phyloP scores from a whole-genome alignment of 2,113 vertebrate species.

The Limanda limanda region DNA sequence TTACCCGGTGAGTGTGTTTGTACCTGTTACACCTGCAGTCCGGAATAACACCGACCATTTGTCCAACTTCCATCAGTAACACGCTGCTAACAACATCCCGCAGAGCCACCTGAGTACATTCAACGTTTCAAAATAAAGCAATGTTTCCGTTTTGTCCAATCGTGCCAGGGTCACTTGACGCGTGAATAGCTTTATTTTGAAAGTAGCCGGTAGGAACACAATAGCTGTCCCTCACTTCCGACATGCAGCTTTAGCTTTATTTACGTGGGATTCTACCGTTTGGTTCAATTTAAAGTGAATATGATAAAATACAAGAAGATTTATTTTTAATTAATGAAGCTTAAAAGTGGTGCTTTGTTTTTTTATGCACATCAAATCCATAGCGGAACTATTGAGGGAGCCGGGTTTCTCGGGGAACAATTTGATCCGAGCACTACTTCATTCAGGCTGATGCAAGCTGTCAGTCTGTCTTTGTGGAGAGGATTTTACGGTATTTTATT shows the following conservation, averaged over 20 bases:
- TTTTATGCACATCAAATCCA: not conserved
- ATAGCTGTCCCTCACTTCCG: not conserved
- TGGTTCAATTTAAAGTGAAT: not conserved
- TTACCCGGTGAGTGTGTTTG: not conserved
- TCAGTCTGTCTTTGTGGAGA: constrained; percentile 40
- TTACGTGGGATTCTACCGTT: not conserved
- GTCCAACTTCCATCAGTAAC: not conserved
- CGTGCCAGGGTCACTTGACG: rapidly evolving
- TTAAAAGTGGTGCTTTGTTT: not conserved
- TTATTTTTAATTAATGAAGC: rapidly evolving
- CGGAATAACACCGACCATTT: not conserved
- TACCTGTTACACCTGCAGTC: not conserved
- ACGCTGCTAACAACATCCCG: not conserved
- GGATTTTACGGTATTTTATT: constrained; percentile 41
- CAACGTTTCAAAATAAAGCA: constrained; percentile 44
- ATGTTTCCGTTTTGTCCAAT: not conserved
- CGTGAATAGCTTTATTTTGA: constrained; percentile 58
- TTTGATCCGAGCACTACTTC: constrained; percentile 36
- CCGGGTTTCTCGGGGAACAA: constrained; percentile 42
- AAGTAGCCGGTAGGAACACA: not conserved
- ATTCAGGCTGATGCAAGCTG: constrained; percentile 79
- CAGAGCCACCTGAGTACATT: not conserved
- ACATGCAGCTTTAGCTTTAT: not conserved
- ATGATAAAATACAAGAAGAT: not conserved
- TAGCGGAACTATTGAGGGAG: constrained; percentile 33